Evolutionary conservation across 2,888 invertebrate genomes (phyloP).

Genomic region (Abscondita cerata): DNA sequence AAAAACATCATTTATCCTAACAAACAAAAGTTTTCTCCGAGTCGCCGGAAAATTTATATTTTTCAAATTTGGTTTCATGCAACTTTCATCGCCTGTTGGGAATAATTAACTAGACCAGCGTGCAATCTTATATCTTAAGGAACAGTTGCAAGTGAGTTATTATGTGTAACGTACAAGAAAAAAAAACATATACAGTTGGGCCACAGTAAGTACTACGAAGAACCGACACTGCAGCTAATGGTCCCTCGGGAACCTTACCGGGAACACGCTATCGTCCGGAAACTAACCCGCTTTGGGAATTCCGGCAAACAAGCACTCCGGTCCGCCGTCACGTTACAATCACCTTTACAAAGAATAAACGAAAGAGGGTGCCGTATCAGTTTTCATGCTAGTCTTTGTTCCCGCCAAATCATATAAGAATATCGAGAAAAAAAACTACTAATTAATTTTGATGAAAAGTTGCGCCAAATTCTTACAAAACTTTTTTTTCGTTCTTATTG

Average conservation of each 20-base stretch:
- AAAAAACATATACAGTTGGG: slow-evolving; percentile 18
- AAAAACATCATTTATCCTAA: slow-evolving; percentile 35
- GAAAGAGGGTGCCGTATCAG: slow-evolving; percentile 32
- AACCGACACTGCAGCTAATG: slow-evolving; percentile 44
- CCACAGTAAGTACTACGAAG: slow-evolving; percentile 32
- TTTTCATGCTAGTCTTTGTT: slow-evolving; percentile 26
- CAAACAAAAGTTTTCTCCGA: slow-evolving; percentile 20
- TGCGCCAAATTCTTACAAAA: too few relatives aligned
- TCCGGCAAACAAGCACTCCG: slow-evolving; percentile 45
- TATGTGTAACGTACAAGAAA: slow-evolving; percentile 24
- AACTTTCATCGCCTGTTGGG: background rate
- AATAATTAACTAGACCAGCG: too few relatives aligned
- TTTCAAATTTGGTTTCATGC: background rate
- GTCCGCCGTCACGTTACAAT: slow-evolving; percentile 40
- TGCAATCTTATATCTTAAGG: too few relatives aligned
- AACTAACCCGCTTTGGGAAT: slow-evolving; percentile 44
- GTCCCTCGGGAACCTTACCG: slow-evolving; percentile 44
- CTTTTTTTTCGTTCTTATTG: background rate
- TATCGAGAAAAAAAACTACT: background rate
- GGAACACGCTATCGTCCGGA: slow-evolving; percentile 43
- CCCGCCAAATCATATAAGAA: background rate
- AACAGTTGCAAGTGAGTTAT: slow-evolving; percentile 7
- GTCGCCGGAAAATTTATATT: background rate
- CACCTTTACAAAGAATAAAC: slow-evolving; percentile 39
- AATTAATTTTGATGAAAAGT: background rate